Percentiles rank a stretch among this genome's conserved stretches.
Conservation (phyloP, 2,888 invertebrate species). For the Trichopoda pennipes region DNA sequence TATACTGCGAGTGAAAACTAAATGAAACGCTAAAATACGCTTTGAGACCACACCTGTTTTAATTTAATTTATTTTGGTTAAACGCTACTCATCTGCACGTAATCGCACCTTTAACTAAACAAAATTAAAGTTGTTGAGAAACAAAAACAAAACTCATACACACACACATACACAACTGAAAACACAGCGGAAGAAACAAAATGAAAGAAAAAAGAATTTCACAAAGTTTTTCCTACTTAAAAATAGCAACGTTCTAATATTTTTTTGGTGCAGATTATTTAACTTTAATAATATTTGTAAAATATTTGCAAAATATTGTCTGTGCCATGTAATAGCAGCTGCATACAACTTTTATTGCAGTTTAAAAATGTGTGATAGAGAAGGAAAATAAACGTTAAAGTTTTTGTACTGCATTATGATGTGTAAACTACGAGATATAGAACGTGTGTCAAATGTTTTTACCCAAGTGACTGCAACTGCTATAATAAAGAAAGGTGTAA, state of each 20-base stretch:
- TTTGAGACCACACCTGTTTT: too few relatives aligned
- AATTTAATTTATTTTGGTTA: background rate
- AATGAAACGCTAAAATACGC: too few relatives aligned
- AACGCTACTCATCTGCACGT: slow-evolving; percentile 19
- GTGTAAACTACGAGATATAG: slow-evolving; percentile 51
- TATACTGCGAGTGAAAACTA: too few relatives aligned
- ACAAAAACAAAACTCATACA: background rate
- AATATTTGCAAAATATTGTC: slow-evolving; percentile 52
- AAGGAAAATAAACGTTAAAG: slow-evolving; percentile 31
- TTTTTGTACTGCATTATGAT: slow-evolving; percentile 63
- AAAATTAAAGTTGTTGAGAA: slow-evolving; percentile 23
- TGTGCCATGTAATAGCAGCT: slow-evolving; percentile 18
- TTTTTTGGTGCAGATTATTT: slow-evolving; percentile 9
- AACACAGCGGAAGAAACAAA: slow-evolving; percentile 7
- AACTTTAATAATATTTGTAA: slow-evolving; percentile 42
- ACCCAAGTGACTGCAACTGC: slow-evolving; percentile 52
- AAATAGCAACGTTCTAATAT: slow-evolving; percentile 32
- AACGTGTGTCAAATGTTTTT: slow-evolving; percentile 60
- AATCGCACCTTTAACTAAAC: slow-evolving; percentile 31
- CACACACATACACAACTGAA: slow-evolving; percentile 26
- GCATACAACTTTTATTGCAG: slow-evolving; percentile 38
- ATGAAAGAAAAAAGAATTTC: background rate
- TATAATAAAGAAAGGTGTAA: slow-evolving; percentile 35
- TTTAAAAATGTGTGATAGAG: background rate
- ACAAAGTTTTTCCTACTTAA: slow-evolving; percentile 44